phyloP scores from a whole-genome alignment of 2,113 vertebrate species.

The Neolamprologus falcicula region DNA sequence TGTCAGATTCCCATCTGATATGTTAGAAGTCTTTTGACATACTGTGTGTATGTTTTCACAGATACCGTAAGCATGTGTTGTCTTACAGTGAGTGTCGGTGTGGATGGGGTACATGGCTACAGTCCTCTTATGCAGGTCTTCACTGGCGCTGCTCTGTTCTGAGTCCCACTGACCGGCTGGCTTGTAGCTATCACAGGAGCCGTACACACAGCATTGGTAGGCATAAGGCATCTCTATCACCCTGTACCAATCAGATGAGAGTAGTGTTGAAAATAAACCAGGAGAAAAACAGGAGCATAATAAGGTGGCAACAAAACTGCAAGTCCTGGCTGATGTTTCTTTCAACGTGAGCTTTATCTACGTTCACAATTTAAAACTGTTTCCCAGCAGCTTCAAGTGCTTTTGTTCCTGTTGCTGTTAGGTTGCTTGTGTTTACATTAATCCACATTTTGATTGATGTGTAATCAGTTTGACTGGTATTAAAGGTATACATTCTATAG shows the following conservation, averaged over 20 bases:
- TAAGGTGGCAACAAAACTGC: neutral
- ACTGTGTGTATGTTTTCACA: neutral
- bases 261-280: neutral
- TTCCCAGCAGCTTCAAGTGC: neutral
- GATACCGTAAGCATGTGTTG: neutral
- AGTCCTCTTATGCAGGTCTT: slow-evolving; percentile 78
- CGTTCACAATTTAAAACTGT: neutral
- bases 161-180: slow-evolving; percentile 71
- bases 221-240: slow-evolving; percentile 90
- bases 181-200: slow-evolving; percentile 79
- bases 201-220: slow-evolving; percentile 92
- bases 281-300: neutral
- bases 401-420: neutral
- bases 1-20: neutral
- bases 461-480: neutral
- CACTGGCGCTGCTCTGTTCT: slow-evolving; percentile 74
- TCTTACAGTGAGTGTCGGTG: slow-evolving; percentile 83
- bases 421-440: neutral
- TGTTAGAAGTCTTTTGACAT: neutral
- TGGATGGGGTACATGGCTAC: slow-evolving; percentile 75
- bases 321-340: neutral
- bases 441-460: neutral
- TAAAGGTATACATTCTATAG: neutral
- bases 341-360: neutral
- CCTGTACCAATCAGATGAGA: slow-evolving; percentile 55